Percentiles rank a stretch among this genome's conserved stretches.
phyloP scores from a whole-genome alignment of 2,113 vertebrate species.

The Megalops atlanticus region DNA sequence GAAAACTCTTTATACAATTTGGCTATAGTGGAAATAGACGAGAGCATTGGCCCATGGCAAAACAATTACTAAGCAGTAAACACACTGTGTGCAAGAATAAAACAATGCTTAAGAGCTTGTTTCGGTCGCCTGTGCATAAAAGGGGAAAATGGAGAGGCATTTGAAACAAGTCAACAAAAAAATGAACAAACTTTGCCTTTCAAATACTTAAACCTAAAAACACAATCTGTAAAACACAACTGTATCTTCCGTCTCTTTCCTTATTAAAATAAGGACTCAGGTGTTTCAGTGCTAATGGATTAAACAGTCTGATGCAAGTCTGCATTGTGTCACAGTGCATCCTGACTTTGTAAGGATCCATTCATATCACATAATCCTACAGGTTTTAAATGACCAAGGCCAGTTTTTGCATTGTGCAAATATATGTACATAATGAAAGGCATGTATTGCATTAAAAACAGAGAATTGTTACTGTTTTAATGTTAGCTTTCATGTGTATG shows the following conservation, averaged over 20 bases:
- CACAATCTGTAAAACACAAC: constrained; percentile 6
- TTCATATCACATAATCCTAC: constrained; percentile 9
- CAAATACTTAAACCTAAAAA: neutral
- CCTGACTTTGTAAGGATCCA: neutral
- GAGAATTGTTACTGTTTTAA: too few species aligned
- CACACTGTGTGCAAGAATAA: too few species aligned
- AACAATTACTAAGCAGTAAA: too few species aligned
- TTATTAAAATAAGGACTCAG: constrained; percentile 1
- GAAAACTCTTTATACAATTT: too few species aligned
- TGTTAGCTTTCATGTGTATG: too few species aligned
- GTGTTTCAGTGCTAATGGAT: constrained; percentile 18
- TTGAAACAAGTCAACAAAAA: too few species aligned
- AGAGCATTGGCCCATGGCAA: too few species aligned
- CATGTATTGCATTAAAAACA: too few species aligned
- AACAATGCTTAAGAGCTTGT: too few species aligned
- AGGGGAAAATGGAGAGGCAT: too few species aligned
- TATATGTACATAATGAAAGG: neutral
- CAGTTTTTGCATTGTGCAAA: neutral
- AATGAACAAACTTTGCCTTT: neutral
- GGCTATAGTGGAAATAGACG: too few species aligned
- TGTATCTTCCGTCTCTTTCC: neutral
- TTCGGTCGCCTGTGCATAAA: too few species aligned
- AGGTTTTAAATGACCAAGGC: neutral
- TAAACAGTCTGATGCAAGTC: constrained; percentile 7
- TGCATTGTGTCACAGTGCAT: constrained; percentile 7